Conservation (phyloP, 1,140 invertebrate genomes). For the Drosophila willistoni region DNA sequence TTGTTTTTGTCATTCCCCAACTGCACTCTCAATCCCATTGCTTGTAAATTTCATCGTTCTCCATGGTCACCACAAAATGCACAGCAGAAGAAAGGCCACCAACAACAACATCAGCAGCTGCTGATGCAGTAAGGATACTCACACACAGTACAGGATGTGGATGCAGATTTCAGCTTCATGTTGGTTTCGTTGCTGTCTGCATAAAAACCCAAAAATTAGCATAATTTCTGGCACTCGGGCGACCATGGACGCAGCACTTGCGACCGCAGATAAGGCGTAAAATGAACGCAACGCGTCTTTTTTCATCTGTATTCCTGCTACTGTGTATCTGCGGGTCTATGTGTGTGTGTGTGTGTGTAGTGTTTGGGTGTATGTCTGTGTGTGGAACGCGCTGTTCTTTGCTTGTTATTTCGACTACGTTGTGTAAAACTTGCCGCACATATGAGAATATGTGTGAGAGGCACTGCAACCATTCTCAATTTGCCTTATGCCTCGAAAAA, state of each 20-base stretch:
- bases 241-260: conserved; percentile 67
- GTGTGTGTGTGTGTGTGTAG: not conserved
- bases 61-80: conserved; percentile 39
- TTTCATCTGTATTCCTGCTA: conserved; percentile 17
- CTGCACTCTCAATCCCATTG: conserved; percentile 14
- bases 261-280: conserved; percentile 73
- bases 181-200: conserved; percentile 48
- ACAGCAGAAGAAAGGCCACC: conserved; percentile 42
- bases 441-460: conserved; percentile 18
- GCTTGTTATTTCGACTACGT: conserved; percentile 60
- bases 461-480: conserved; percentile 8
- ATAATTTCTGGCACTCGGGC: conserved; percentile 72
- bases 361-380: conserved; percentile 6
- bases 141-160: conserved; percentile 36
- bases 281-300: conserved; percentile 66
- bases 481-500: not conserved
- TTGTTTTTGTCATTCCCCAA: not conserved
- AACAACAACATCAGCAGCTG: conserved; percentile 46
- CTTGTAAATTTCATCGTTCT: conserved; percentile 41
- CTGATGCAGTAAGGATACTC: conserved; percentile 19
- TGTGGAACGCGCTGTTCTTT: conserved; percentile 41
- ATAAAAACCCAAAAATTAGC: conserved; percentile 77
- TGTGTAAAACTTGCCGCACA: conserved; percentile 56
- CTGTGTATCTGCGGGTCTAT: conserved; percentile 11
- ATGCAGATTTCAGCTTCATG: conserved; percentile 63